These are phyloP conservation scores for Sarcoramphus papa DNA, from an alignment of 2,797 vertebrate species.

Conservation along the genomic window DNA sequence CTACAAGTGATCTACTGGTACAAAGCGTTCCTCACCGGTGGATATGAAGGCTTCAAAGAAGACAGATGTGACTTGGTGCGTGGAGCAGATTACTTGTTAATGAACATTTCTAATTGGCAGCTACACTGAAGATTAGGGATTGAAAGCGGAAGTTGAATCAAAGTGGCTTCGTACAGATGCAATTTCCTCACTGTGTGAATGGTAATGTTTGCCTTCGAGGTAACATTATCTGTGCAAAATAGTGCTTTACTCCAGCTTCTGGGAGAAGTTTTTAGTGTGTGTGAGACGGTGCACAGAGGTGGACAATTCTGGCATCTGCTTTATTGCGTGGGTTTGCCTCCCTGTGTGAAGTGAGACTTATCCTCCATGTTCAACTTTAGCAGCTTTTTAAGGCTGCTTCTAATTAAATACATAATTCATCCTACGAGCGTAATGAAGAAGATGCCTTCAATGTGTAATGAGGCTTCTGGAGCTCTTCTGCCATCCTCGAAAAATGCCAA, in stretches of 20 bases:
- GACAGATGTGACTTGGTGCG: rapidly evolving
- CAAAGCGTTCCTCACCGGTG: not conserved
- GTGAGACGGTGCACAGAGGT: not conserved
- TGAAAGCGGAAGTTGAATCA: not conserved
- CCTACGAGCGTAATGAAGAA: not conserved
- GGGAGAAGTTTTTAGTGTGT: not conserved
- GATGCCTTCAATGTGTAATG: not conserved
- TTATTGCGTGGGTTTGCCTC: not conserved
- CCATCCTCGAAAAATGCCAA: not conserved
- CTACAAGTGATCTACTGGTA: not conserved
- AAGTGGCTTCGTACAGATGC: not conserved
- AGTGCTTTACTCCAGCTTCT: not conserved
- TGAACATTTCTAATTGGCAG: not conserved
- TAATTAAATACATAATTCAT: not conserved
- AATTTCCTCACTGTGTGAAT: not conserved
- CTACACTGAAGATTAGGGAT: not conserved
- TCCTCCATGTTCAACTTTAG: not conserved
- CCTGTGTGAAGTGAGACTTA: not conserved
- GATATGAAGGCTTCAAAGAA: not conserved
- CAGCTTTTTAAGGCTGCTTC: not conserved
- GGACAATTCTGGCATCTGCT: not conserved
- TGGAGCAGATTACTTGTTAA: not conserved
- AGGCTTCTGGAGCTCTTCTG: not conserved
- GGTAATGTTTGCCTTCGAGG: not conserved
- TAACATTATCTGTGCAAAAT: not conserved